These are phyloP conservation scores for Ranitomeya variabilis DNA, from an alignment of 2,113 vertebrate species.

Conservation along the genomic window DNA sequence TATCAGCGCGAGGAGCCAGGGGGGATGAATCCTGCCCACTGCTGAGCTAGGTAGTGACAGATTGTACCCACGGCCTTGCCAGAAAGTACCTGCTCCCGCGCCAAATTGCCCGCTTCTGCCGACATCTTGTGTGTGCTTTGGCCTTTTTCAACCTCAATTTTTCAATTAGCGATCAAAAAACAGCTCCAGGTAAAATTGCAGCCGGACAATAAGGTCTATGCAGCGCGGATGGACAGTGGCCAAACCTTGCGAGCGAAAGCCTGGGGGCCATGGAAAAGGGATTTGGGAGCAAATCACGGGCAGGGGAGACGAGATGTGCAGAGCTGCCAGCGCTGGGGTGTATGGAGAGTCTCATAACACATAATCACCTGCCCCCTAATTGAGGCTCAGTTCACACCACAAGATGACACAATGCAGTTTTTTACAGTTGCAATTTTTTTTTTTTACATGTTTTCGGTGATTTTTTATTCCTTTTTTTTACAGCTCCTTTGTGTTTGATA, in stretches of 20 bases:
- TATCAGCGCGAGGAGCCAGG: not conserved
- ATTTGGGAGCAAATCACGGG: constrained; percentile 48
- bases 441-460: not conserved
- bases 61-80: constrained; percentile 40
- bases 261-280: constrained; percentile 45
- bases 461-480: not conserved
- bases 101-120: constrained; percentile 39
- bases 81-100: constrained; percentile 21
- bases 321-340: not conserved
- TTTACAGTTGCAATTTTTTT: not conserved
- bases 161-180: constrained; percentile 52
- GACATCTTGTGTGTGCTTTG: constrained; percentile 46
- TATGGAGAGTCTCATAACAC: not conserved
- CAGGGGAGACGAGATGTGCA: constrained; percentile 20
- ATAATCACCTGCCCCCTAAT: not conserved
- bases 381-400: not conserved
- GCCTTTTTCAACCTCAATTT: constrained; percentile 50
- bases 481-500: not conserved
- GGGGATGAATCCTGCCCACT: not conserved
- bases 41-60: constrained; percentile 34
- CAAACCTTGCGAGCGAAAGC: constrained; percentile 21
- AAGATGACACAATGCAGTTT: not conserved
- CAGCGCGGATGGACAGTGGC: constrained; percentile 14
- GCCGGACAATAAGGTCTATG: constrained; percentile 50
- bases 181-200: constrained; percentile 47